These are phyloP conservation scores for Neotoma lepida DNA, from an alignment of 2,113 vertebrate genomes.

Conservation along the genomic window DNA sequence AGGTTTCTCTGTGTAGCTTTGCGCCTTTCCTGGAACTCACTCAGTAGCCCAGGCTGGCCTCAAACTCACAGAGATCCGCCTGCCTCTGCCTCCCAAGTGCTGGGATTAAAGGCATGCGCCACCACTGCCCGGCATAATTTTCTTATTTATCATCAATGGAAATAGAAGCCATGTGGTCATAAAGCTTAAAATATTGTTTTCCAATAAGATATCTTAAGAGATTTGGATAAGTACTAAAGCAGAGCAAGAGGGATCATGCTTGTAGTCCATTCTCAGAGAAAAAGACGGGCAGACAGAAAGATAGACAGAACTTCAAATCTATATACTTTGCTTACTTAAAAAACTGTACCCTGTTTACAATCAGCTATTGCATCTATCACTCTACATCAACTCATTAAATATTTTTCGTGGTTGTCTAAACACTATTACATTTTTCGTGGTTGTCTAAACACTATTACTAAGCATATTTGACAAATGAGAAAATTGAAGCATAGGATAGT, in stretches of 20 bases:
- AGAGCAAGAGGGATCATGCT: too few relatives aligned
- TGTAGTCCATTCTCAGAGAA: background rate
- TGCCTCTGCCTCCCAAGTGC: too few relatives aligned
- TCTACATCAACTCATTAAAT: background rate
- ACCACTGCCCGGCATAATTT: too few relatives aligned
- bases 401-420: background rate
- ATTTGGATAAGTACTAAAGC: background rate
- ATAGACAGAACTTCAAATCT: background rate
- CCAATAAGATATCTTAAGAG: background rate
- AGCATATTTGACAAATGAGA: conserved; percentile 1
- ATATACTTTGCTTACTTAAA: background rate
- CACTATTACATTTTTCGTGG: background rate
- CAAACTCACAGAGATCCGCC: too few relatives aligned
- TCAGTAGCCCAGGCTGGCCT: too few relatives aligned
- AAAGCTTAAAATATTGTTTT: conserved; percentile 20
- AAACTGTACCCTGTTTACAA: background rate
- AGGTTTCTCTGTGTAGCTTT: too few relatives aligned
- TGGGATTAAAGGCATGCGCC: too few relatives aligned
- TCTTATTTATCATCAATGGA: background rate
- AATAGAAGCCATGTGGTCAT: conserved; percentile 13
- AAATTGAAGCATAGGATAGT: background rate
- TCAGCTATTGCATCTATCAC: background rate
- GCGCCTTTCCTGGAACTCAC: too few relatives aligned
- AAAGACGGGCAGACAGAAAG: background rate
- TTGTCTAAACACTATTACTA: background rate